phyloP scores from a whole-genome alignment of 2,113 vertebrate genomes.

The Ginglymostoma cirratum region DNA sequence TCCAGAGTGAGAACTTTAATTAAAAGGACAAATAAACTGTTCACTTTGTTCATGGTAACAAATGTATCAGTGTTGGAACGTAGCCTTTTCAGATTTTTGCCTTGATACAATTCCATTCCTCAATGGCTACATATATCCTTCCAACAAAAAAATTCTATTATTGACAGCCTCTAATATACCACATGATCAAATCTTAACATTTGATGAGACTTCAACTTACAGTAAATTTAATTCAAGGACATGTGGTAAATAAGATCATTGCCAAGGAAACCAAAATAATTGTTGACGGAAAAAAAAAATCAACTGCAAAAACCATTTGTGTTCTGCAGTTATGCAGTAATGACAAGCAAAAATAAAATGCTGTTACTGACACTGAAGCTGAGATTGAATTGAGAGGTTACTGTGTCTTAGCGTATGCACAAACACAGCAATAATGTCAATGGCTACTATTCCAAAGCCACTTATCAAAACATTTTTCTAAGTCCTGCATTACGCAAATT shows the following conservation, averaged over 20 bases:
- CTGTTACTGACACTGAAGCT: not conserved
- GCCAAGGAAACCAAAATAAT: conserved; percentile 43
- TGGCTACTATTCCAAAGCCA: not conserved
- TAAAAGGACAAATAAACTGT: not conserved
- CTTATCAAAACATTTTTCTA: not conserved
- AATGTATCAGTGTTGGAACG: not conserved
- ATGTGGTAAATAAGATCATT: conserved; percentile 42
- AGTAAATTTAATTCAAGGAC: conserved; percentile 34
- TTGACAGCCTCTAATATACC: not conserved
- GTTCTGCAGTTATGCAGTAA: conserved; percentile 36
- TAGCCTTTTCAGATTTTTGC: not conserved
- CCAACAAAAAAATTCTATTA: not conserved
- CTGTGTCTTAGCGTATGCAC: not conserved
- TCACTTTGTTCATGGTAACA: not conserved
- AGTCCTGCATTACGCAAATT: not conserved
- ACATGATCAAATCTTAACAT: not conserved
- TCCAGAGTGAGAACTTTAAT: not conserved
- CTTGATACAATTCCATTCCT: not conserved
- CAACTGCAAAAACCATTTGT: conserved; percentile 48
- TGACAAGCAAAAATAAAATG: not conserved
- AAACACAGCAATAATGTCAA: not conserved
- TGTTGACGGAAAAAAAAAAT: conserved; percentile 43
- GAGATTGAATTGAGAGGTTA: not conserved
- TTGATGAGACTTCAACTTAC: not conserved
- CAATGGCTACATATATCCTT: not conserved